Conservation (phyloP, 2,113 vertebrate species). For the Halichoeres trimaculatus region DNA sequence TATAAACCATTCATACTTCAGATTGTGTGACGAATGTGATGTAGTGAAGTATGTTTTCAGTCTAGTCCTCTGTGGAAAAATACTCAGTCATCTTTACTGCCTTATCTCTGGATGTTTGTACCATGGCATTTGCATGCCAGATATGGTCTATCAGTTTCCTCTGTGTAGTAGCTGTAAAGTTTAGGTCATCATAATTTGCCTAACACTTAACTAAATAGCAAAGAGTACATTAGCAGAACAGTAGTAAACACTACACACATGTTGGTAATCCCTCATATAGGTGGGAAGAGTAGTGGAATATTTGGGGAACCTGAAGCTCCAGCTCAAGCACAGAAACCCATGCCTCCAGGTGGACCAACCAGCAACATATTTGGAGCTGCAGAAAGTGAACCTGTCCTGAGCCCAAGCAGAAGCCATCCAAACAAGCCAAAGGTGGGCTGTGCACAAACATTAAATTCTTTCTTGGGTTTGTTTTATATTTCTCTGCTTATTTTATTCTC, state of each 20-base stretch:
- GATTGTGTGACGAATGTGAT: not conserved
- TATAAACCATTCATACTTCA: slow-evolving; percentile 1
- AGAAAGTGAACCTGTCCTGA: slow-evolving; percentile 67
- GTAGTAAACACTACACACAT: not conserved
- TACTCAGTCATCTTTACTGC: not conserved
- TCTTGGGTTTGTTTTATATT: not conserved
- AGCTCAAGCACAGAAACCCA: slow-evolving; percentile 78
- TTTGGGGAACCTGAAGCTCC: slow-evolving; percentile 85
- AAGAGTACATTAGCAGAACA: not conserved
- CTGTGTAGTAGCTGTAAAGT: not conserved
- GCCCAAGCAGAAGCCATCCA: slow-evolving; percentile 83
- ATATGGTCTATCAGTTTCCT: not conserved
- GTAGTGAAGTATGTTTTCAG: slow-evolving; percentile 8
- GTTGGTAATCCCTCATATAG: slow-evolving; percentile 58
- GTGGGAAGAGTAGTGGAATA: slow-evolving; percentile 89
- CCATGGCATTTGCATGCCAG: not conserved
- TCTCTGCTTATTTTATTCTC: not conserved
- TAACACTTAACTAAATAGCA: not conserved
- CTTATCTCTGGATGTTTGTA: not conserved
- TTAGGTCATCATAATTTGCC: not conserved
- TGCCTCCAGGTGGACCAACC: slow-evolving; percentile 84
- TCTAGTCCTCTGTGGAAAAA: not conserved
- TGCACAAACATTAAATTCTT: not conserved
- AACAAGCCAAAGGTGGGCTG: slow-evolving; percentile 94
- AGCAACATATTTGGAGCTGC: slow-evolving; percentile 89